Percentiles rank a stretch among this genome's conserved stretches.
These are phyloP conservation scores for Zaprionus tsacasi DNA, from an alignment of 1,140 invertebrate genomes.

Conservation along the genomic window DNA sequence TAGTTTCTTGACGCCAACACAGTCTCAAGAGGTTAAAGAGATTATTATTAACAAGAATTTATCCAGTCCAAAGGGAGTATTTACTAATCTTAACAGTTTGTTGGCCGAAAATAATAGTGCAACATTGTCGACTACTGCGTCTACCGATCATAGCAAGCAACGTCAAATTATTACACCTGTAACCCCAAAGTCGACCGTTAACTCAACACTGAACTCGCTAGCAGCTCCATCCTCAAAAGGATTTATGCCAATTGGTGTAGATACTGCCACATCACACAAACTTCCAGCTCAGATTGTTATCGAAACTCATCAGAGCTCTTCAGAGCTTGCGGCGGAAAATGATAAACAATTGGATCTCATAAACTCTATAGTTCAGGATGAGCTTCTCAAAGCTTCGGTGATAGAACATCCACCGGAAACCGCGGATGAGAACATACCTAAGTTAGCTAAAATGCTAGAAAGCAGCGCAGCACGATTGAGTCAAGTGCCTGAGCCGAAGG, in stretches of 20 bases:
- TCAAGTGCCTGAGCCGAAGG: slow-evolving; percentile 13
- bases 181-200: slow-evolving; percentile 48
- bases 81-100: slow-evolving; percentile 75
- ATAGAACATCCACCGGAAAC: slow-evolving; percentile 47
- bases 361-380: slow-evolving; percentile 72
- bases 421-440: slow-evolving; percentile 77
- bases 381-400: slow-evolving; percentile 62
- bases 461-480: slow-evolving; percentile 66
- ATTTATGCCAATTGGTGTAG: slow-evolving; percentile 74
- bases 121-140: slow-evolving; percentile 18
- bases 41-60: slow-evolving; percentile 78
- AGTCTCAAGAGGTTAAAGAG: slow-evolving; percentile 71
- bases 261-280: slow-evolving; percentile 78
- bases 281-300: slow-evolving; percentile 78
- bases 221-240: slow-evolving; percentile 51
- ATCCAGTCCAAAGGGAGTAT: slow-evolving; percentile 75
- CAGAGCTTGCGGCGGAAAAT: slow-evolving; percentile 76
- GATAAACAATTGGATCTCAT: slow-evolving; percentile 83
- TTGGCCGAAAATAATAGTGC: slow-evolving; percentile 50
- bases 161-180: slow-evolving; percentile 35
- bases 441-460: slow-evolving; percentile 82
- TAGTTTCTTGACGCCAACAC: slow-evolving; percentile 31
- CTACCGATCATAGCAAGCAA: slow-evolving; percentile 37
- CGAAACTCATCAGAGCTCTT: slow-evolving; percentile 78
- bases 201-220: background rate